Percentiles rank a stretch among this genome's conserved stretches.
These are phyloP conservation scores for Philereme transversata DNA, from an alignment of 2,888 invertebrate species.

Conservation along the genomic window DNA sequence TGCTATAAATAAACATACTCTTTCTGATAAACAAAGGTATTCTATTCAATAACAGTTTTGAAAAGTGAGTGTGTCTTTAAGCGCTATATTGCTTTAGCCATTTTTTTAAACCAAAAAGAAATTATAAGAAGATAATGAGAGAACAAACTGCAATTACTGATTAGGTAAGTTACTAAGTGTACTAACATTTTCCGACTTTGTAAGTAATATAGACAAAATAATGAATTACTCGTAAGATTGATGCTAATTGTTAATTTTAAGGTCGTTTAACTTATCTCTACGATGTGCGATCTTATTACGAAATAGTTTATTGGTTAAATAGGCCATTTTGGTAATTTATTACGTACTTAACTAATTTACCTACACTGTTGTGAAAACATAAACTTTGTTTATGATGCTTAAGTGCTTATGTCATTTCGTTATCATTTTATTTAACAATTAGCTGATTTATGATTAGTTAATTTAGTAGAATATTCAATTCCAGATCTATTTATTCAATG, in stretches of 20 bases:
- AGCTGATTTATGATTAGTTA: neutral
- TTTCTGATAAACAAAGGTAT: too few relatives aligned
- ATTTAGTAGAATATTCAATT: too few relatives aligned
- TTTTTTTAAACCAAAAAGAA: too few relatives aligned
- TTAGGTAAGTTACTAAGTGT: too few relatives aligned
- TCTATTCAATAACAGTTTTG: too few relatives aligned
- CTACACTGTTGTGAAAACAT: neutral
- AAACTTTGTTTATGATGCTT: neutral
- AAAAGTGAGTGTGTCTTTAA: too few relatives aligned
- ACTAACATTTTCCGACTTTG: too few relatives aligned
- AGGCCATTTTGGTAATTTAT: slow-evolving; percentile 13
- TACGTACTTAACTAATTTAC: neutral
- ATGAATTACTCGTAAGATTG: slow-evolving; percentile 36
- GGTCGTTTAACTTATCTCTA: slow-evolving; percentile 30
- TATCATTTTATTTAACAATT: neutral
- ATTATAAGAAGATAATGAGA: too few relatives aligned
- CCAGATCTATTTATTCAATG: too few relatives aligned
- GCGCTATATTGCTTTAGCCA: too few relatives aligned
- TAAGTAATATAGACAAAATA: slow-evolving; percentile 5
- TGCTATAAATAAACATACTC: too few relatives aligned
- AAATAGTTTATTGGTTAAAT: slow-evolving; percentile 27
- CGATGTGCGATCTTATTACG: slow-evolving; percentile 29
- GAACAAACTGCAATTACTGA: too few relatives aligned
- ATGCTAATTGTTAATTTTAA: slow-evolving; percentile 31
- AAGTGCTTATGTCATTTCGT: neutral